Conservation (phyloP, 1,140 invertebrate species). For the Sweltsa coloradensis region DNA sequence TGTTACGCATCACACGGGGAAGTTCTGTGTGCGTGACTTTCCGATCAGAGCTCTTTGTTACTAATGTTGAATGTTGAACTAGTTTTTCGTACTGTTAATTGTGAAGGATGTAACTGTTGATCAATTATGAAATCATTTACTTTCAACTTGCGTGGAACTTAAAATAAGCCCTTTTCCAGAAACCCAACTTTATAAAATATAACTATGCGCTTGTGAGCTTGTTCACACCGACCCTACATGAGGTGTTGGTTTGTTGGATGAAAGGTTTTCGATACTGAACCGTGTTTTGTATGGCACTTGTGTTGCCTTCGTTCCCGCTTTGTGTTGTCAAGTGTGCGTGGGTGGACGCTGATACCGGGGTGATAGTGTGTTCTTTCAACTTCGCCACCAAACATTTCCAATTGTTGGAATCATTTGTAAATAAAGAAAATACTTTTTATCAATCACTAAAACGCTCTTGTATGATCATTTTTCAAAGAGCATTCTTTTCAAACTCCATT, state of each 20-base stretch:
- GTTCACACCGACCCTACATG: no score
- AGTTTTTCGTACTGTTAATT: slow-evolving; percentile 7
- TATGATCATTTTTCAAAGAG: no score
- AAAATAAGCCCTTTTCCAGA: not conserved
- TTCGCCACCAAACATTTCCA: slow-evolving; percentile 4
- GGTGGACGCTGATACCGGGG: not conserved
- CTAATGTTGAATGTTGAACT: slow-evolving; percentile 7
- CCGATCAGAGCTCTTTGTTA: no score
- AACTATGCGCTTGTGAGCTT: no score
- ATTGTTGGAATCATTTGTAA: slow-evolving; percentile 12
- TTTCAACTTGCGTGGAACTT: not conserved
- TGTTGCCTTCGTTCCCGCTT: no score
- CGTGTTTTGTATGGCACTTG: no score
- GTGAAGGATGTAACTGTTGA: not conserved
- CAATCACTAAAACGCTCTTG: no score
- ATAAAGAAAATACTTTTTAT: slow-evolving; percentile 11
- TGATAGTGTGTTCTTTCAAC: slow-evolving; percentile 2
- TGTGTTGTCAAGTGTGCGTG: not conserved
- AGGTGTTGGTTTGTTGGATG: no score
- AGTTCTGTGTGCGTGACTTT: no score
- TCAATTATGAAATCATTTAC: not conserved
- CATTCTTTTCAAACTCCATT: no score
- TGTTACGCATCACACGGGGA: no score
- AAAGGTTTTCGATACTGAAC: no score
- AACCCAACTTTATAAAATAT: not conserved